A percentile compares a stretch with the other conserved stretches of the same genome.
Conservation (phyloP, 1,140 invertebrate genomes). For the Melanaphis sacchari region DNA sequence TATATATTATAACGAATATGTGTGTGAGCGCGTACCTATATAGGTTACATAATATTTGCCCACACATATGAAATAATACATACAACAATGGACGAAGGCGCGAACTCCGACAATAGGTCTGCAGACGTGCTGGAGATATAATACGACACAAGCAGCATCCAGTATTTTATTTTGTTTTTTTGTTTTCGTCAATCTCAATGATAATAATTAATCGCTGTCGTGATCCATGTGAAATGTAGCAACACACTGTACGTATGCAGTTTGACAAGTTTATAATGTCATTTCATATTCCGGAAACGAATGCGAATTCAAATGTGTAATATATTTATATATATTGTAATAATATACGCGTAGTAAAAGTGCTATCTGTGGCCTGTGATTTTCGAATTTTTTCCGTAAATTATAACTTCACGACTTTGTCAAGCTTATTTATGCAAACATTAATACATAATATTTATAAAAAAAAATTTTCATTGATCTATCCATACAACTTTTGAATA, state of each 20-base stretch:
- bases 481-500: neutral
- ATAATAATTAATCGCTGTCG: conserved; percentile 51
- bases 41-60: conserved; percentile 53
- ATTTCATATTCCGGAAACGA: conserved; percentile 14
- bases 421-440: neutral
- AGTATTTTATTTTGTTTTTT: neutral
- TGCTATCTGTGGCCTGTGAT: neutral
- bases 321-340: too few relatives aligned
- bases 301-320: neutral
- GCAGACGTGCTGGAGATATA: conserved; percentile 32
- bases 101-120: conserved; percentile 37
- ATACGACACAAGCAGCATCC: conserved; percentile 6
- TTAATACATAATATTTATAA: neutral
- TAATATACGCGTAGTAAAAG: neutral
- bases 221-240: neutral
- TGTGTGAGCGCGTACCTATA: neutral
- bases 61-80: conserved; percentile 37
- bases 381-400: neutral
- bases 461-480: neutral
- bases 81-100: conserved; percentile 54
- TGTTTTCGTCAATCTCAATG: neutral
- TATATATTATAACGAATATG: neutral
- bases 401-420: neutral
- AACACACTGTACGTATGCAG: neutral
- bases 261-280: conserved; percentile 16